Conservation (phyloP, 2,797 vertebrate genomes). For the Molossus molossus region DNA sequence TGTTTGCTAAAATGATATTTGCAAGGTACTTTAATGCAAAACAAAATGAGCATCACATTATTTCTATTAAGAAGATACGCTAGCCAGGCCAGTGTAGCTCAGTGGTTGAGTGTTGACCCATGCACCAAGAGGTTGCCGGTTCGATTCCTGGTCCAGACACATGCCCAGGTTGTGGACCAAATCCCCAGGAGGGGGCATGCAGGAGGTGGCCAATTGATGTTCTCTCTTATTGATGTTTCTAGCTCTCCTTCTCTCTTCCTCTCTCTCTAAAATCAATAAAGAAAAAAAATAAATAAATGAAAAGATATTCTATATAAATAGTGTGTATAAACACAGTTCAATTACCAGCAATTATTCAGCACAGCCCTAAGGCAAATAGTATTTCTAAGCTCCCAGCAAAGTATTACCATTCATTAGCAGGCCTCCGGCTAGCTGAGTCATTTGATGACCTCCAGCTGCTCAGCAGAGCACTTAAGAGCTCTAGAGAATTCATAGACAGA, state of each 20-base stretch:
- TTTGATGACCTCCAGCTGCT: neutral
- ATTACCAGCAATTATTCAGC: slow-evolving; percentile 65
- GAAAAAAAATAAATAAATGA: too few species aligned
- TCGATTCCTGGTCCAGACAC: too few species aligned
- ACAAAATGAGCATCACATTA: slow-evolving; percentile 12
- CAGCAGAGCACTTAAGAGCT: neutral
- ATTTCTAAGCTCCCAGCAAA: slow-evolving; percentile 44
- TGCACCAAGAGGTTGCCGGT: too few species aligned
- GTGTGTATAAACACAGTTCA: slow-evolving; percentile 39
- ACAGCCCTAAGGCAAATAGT: slow-evolving; percentile 48
- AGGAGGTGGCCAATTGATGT: too few species aligned
- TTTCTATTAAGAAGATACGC: slow-evolving; percentile 34
- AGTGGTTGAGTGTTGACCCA: too few species aligned
- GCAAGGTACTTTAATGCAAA: slow-evolving; percentile 29
- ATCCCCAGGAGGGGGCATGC: too few species aligned
- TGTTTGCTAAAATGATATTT: slow-evolving; percentile 26
- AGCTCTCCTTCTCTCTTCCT: too few species aligned
- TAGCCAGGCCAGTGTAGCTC: too few species aligned
- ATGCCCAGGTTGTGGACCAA: too few species aligned
- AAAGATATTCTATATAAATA: neutral
- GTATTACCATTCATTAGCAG: neutral
- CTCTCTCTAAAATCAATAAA: too few species aligned
- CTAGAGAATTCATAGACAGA: neutral
- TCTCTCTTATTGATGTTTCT: too few species aligned
- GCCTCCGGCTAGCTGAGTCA: slow-evolving; percentile 7